A percentile compares a stretch with the other conserved stretches of the same genome.
Conservation (phyloP, 2,888 invertebrate species). For the Eilema caniola region DNA sequence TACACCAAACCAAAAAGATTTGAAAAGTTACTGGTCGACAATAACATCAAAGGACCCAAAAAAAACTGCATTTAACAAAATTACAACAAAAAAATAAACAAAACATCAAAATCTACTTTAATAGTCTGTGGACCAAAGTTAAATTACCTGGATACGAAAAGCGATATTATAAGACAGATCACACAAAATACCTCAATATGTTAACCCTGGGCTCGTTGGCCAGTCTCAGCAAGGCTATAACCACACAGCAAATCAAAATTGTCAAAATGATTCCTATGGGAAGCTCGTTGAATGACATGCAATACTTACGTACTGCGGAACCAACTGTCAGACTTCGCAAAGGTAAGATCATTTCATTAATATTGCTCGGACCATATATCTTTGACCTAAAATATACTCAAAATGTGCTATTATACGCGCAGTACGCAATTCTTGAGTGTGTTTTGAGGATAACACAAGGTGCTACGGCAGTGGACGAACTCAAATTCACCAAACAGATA, state of each 20-base stretch:
- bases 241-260: constrained; percentile 27
- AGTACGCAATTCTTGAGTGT: no score
- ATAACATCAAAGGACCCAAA: no score
- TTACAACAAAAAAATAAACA: not conserved
- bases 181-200: constrained; percentile 1
- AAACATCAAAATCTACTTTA: not conserved
- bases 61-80: not conserved
- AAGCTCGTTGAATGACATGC: constrained; percentile 25
- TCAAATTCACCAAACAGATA: no score
- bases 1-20: no score
- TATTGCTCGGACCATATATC: no score
- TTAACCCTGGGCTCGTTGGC: not conserved
- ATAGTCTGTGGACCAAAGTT: not conserved
- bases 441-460: no score
- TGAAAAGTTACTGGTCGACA: no score
- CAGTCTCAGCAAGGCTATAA: constrained; percentile 9
- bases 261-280: constrained; percentile 16
- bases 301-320: constrained; percentile 12
- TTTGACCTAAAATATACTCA: no score
- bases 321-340: constrained; percentile 5
- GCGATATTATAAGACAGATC: not conserved
- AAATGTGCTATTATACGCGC: no score
- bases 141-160: not conserved
- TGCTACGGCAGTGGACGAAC: no score
- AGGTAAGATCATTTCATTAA: not conserved